These are phyloP conservation scores for Sebastolobus altivelis DNA, from an alignment of 2,797 vertebrate species.

Conservation along the genomic window DNA sequence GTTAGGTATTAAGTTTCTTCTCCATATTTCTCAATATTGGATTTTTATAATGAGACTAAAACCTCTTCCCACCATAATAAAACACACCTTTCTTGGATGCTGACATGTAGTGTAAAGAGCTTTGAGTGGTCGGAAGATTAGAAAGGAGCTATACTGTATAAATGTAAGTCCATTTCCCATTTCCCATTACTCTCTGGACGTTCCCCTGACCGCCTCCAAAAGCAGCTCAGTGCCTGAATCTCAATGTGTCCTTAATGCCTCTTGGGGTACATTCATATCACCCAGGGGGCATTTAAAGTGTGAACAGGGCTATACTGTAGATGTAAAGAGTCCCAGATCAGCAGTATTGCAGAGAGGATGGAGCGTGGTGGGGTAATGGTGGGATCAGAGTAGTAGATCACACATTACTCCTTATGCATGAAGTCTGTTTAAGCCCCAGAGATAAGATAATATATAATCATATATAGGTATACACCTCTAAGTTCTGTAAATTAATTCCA, in stretches of 20 bases:
- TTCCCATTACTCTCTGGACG: background rate
- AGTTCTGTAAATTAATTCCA: background rate
- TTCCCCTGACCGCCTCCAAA: background rate
- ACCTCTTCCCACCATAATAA: background rate
- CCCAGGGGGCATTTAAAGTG: background rate
- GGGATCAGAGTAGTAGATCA: slow-evolving; percentile 2
- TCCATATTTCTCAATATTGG: background rate
- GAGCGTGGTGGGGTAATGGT: background rate
- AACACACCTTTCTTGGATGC: background rate
- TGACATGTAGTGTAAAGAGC: too few relatives aligned
- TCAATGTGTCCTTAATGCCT: background rate
- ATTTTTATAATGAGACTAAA: background rate
- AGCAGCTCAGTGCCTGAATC: slow-evolving; percentile 1
- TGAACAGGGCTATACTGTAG: background rate
- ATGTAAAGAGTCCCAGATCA: slow-evolving; percentile 8
- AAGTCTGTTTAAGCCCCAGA: background rate
- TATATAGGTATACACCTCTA: background rate
- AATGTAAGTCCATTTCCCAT: too few relatives aligned
- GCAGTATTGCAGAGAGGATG: background rate
- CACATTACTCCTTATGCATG: background rate
- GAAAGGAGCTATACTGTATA: too few relatives aligned
- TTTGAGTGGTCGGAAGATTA: too few relatives aligned
- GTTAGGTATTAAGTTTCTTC: too few relatives aligned
- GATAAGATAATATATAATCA: background rate
- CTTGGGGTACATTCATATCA: slow-evolving; percentile 1